Evolutionary conservation across 2,888 invertebrate genomes (phyloP), one percentile per base, ranked within the genome.

Genomic region (Nymphalis c-album): DNA sequence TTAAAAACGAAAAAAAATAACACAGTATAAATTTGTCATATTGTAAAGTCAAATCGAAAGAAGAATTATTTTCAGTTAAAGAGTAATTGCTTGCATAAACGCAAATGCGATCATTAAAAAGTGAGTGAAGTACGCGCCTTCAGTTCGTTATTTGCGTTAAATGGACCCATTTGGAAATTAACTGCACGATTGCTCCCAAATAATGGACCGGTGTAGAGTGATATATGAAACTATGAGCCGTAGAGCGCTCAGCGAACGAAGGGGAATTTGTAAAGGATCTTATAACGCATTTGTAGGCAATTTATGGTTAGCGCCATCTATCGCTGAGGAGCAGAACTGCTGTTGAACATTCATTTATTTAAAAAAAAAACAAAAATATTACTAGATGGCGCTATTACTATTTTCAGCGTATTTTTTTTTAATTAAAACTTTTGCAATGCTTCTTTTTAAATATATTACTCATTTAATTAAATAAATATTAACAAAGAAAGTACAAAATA

Each of bases 131-230:
- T 79, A 79, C 76, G 76, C 80, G 75, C 79, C 81, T 77, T 77
- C 73, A 80, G 80, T 84, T 83, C 84, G 83, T 87, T 88, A 86
- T 88, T 86, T 86, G 83, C 82, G 80, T 85, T 88, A 88, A 90
- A 90, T 89, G 87, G 81, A 75, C 84, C 86, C 85, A 88, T 90
- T 89, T 86, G 79, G 81, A 87, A 88, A 90, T 89, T 90, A 89
- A 87, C 86, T 89, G 87, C 88, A 82, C 88, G 84, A 88, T 88
- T 88, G 85, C 87, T 85, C 83, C 80, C 80, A 81, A 84, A 88
- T 87, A 90, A 89, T 86, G 81, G 75, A 82, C 78, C 75, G 77
- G 77, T 82, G 80, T 79, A 77, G 77, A 80, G 79, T 78, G 78
- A 80, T 84, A 82, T 83, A 80, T 79, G 80, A 79, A 81, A 66